Evolutionary conservation across 2,797 vertebrate species (phyloP).

Genomic region (Oreortyx pictus): DNA sequence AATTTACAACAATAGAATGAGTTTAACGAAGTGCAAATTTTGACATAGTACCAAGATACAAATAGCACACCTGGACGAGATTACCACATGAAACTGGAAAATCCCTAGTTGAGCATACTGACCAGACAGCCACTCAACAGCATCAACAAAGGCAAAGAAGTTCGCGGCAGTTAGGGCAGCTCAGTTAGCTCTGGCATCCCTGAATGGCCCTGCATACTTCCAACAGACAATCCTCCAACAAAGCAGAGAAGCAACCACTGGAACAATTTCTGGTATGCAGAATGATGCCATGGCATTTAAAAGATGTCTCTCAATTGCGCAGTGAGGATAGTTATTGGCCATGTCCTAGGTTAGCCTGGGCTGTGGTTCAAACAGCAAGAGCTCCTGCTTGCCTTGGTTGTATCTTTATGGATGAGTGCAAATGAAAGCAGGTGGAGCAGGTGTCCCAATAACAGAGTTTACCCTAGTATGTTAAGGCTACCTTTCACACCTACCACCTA

Average conservation of each 20-base stretch:
- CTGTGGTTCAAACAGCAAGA: not conserved
- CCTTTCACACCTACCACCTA: not conserved
- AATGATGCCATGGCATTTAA: not conserved
- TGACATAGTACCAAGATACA: not conserved
- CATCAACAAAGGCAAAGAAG: not conserved
- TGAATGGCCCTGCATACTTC: not conserved
- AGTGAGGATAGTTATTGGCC: accelerated
- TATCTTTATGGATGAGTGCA: not conserved
- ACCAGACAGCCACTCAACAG: not conserved
- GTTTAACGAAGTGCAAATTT: not conserved
- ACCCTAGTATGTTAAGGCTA: not conserved
- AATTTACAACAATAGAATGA: not conserved
- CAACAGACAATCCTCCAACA: not conserved
- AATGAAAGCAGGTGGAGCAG: not conserved
- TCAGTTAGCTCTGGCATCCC: not conserved
- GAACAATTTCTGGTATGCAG: not conserved
- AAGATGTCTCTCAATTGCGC: not conserved
- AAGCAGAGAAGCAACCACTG: not conserved
- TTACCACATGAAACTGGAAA: not conserved
- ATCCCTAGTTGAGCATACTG: not conserved
- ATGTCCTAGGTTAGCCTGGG: not conserved
- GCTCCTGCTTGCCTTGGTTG: not conserved
- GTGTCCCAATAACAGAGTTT: not conserved
- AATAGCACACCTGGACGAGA: not conserved
- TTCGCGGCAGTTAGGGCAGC: not conserved